Evolutionary conservation across 2,113 vertebrate species (phyloP).

Genomic region (Neopipo cinnamomea): DNA sequence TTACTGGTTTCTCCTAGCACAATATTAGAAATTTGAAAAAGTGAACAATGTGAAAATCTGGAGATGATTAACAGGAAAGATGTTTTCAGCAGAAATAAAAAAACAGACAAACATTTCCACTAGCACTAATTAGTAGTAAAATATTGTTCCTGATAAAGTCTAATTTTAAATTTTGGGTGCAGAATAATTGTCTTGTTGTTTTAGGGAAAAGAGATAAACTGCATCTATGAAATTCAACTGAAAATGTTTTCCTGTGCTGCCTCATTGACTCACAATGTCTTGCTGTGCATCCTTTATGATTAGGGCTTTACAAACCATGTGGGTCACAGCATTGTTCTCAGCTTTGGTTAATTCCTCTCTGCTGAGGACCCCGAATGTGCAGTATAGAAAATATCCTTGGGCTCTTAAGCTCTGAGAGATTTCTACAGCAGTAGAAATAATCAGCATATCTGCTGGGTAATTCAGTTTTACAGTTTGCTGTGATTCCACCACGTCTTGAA

Average conservation of each 20-base stretch:
- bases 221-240: neutral
- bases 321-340: neutral
- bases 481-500: neutral
- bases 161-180: constrained; percentile 7
- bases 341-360: constrained; percentile 4
- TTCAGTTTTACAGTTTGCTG: neutral
- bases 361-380: neutral
- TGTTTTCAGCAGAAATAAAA: neutral
- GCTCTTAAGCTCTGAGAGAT: neutral
- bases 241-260: constrained; percentile 3
- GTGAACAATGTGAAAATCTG: neutral
- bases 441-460: neutral
- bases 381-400: neutral
- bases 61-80: neutral
- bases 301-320: neutral
- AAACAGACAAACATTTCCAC: neutral
- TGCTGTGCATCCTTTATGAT: neutral
- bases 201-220: neutral
- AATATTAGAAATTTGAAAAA: neutral
- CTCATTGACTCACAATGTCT: neutral
- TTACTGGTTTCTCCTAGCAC: neutral
- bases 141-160: neutral
- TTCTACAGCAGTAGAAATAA: neutral
- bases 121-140: neutral
- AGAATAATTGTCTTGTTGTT: neutral